These are phyloP conservation scores for Hippolais icterina DNA, from an alignment of 2,113 vertebrate species.

Conservation along the genomic window DNA sequence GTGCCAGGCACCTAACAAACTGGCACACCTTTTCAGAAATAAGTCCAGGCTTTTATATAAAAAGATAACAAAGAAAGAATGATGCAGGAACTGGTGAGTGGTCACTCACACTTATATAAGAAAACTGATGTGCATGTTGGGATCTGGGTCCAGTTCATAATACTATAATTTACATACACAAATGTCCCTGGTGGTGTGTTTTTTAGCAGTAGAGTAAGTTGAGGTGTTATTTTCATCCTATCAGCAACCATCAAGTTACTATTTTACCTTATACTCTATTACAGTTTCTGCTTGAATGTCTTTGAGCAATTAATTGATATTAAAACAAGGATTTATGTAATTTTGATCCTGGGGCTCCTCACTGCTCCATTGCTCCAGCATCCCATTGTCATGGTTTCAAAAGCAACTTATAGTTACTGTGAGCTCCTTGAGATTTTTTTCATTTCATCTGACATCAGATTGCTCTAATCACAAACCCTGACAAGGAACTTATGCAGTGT, in stretches of 20 bases:
- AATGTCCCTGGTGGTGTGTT: not conserved
- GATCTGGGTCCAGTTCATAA: not conserved
- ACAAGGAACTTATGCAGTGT: not conserved
- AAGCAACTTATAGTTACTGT: not conserved
- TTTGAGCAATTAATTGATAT: not conserved
- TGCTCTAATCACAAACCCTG: not conserved
- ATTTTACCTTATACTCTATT: not conserved
- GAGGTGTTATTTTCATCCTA: not conserved
- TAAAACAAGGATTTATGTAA: not conserved
- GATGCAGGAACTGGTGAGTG: not conserved
- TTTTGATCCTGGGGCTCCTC: not conserved
- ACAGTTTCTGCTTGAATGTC: not conserved
- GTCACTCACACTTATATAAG: not conserved
- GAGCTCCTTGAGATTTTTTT: not conserved
- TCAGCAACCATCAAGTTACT: not conserved
- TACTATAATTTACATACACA: not conserved
- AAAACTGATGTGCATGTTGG: not conserved
- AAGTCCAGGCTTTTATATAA: not conserved
- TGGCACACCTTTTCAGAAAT: not conserved
- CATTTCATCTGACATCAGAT: not conserved
- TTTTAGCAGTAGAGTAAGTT: not conserved
- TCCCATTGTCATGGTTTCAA: not conserved
- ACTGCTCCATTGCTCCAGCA: too few relatives aligned
- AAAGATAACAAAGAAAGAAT: not conserved
- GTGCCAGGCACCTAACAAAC: not conserved